Evolutionary conservation across 2,888 invertebrate species (phyloP).

Genomic region (Caprella mutica): DNA sequence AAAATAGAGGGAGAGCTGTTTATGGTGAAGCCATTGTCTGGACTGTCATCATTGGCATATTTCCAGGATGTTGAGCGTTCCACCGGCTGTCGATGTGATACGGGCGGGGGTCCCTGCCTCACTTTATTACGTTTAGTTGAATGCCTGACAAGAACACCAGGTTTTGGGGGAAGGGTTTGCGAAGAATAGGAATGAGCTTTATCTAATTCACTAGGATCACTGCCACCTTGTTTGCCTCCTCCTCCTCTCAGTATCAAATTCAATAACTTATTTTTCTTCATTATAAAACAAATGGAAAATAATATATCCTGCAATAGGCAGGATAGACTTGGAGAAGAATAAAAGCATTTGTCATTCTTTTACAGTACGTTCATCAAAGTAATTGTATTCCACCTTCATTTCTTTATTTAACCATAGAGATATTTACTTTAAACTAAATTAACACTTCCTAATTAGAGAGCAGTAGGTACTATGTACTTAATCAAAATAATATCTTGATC

Average conservation of each 20-base stretch:
- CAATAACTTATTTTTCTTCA: slow-evolving; percentile 32
- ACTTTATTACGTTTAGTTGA: neutral
- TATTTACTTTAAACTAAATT: too few species aligned
- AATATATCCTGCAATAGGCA: too few species aligned
- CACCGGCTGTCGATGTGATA: slow-evolving; percentile 12
- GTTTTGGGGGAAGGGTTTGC: slow-evolving; percentile 1
- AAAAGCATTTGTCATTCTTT: too few species aligned
- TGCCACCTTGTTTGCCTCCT: slow-evolving; percentile 16
- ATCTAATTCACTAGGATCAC: slow-evolving; percentile 18
- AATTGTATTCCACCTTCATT: too few species aligned
- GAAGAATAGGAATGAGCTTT: slow-evolving; percentile 11
- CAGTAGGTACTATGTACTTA: too few species aligned
- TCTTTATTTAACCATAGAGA: too few species aligned
- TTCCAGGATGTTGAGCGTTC: slow-evolving; percentile 27
- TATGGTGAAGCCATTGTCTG: slow-evolving; percentile 27
- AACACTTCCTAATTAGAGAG: too few species aligned
- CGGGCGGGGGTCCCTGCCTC: slow-evolving; percentile 12
- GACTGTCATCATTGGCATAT: slow-evolving; percentile 24
- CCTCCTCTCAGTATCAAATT: slow-evolving; percentile 26
- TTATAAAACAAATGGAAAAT: too few species aligned
- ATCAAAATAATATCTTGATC: too few species aligned
- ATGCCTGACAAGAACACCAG: slow-evolving; percentile 8
- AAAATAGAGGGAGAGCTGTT: slow-evolving; percentile 32
- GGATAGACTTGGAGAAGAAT: too few species aligned
- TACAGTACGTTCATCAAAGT: too few species aligned